phyloP scores from a whole-genome alignment of 2,888 invertebrate species.

The Ectemnius continuus region DNA sequence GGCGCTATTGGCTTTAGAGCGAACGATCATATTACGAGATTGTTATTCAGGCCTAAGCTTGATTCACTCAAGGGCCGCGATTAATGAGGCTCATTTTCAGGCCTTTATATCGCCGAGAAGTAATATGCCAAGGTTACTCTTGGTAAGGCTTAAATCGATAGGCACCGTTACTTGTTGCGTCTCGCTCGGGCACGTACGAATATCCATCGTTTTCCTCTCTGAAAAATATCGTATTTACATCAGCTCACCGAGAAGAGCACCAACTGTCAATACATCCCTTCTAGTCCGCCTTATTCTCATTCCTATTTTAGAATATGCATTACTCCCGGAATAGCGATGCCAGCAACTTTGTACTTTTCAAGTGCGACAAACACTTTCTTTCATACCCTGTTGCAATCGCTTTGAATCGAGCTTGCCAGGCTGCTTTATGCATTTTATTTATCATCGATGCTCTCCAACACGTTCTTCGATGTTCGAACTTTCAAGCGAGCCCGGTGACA shows the following conservation, averaged over 20 bases:
- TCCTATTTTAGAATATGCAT: not conserved
- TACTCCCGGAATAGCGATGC: not conserved
- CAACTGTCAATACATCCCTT: not conserved
- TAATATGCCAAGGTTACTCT: not conserved
- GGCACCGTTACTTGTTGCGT: slow-evolving; percentile 45
- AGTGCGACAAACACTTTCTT: not conserved
- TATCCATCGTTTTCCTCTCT: slow-evolving; percentile 9
- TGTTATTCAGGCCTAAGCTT: not conserved
- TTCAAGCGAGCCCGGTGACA: too few species aligned
- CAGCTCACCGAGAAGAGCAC: not conserved
- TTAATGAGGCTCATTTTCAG: slow-evolving; percentile 31
- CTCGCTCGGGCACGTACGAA: not conserved
- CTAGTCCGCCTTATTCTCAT: not conserved
- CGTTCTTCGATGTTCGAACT: too few species aligned
- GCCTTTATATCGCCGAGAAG: slow-evolving; percentile 31
- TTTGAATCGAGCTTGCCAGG: too few species aligned
- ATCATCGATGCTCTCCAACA: too few species aligned
- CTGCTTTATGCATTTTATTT: too few species aligned
- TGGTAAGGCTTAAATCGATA: slow-evolving; percentile 23
- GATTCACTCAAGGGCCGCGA: slow-evolving; percentile 22
- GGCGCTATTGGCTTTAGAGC: too few species aligned
- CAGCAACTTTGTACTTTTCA: slow-evolving; percentile 1
- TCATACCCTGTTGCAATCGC: too few species aligned
- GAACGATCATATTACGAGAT: not conserved
- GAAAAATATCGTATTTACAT: slow-evolving; percentile 9